Evolutionary conservation across 1,140 invertebrate species (phyloP), one percentile per base, ranked within the genome.

Genomic region (Triops cancriformis): DNA sequence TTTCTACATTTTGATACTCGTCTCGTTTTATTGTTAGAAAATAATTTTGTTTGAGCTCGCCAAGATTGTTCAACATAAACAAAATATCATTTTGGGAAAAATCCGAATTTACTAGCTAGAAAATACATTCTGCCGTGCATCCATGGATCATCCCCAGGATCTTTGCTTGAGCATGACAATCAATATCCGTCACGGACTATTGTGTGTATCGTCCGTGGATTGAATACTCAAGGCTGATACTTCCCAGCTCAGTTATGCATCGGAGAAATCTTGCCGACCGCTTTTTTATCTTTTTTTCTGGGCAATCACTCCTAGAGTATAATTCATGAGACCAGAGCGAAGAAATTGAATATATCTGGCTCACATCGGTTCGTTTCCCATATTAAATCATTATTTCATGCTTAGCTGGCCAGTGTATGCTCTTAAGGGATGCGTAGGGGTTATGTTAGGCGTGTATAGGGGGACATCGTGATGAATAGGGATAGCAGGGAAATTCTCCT

Each of bases 181-280:
- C 51, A 64, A 64, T 64, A 64, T 64, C 51, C 51, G n/a, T 64
- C 51, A 64, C 51, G 51, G 51, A 64, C 10, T 64, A 64, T 64
- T 64, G 51, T 45, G 18, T 45, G 43, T 64, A n/a, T 37, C 31
- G 31, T 64, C 51, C 51, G 51, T 64, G 51, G 10, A 23, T 64
- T 64, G 51, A 64, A 64, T 64, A 23, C 51, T 64, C 6, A n/a
- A 64, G 51, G 18, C 14, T 45, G 31, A 7, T 37, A 37, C 31
- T 37, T 7, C 14, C n/a, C 5, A 18, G 14, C 1, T 23, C n/a
- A 6, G 14, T 7, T 64, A 4, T 64, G 7, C 23, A n/a, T 12
- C 23, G 14, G 6, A 64, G 23, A 7, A 64, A 23, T n/a, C 11
- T 45, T 45, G 11, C 4, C 43, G 43, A 7, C 1, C 51, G 0